Conservation (phyloP, 2,888 invertebrate species). For the Panopea generosa region DNA sequence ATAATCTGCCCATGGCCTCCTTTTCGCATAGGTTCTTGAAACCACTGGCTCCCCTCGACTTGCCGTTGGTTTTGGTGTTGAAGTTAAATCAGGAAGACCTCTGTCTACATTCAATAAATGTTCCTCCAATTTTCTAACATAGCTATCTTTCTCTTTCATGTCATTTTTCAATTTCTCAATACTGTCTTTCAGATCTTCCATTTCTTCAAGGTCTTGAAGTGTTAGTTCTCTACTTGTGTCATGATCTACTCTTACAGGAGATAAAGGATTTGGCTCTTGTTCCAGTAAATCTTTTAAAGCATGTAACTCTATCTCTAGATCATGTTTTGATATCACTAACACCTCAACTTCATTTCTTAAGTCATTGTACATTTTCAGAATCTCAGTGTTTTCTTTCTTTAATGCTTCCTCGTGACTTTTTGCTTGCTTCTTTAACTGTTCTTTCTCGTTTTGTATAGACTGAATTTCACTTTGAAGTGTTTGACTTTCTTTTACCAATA, state of each 20-base stretch:
- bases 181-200: constrained; percentile 59
- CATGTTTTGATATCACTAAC: constrained; percentile 58
- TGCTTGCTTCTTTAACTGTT: constrained; percentile 35
- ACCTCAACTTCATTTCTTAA: constrained; percentile 61
- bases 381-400: constrained; percentile 58
- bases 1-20: constrained; percentile 12
- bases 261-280: constrained; percentile 13
- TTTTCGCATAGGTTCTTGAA: constrained; percentile 34
- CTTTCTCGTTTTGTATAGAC: constrained; percentile 40
- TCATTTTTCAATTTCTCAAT: constrained; percentile 58
- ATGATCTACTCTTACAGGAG: constrained; percentile 17
- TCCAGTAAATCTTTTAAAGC: constrained; percentile 53
- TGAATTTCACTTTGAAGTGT: constrained; percentile 46
- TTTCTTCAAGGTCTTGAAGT: constrained; percentile 53
- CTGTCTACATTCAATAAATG: constrained; percentile 62
- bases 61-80: constrained; percentile 40
- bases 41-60: constrained; percentile 51
- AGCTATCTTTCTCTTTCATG: constrained; percentile 68
- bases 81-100: constrained; percentile 40
- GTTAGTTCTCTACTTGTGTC: constrained; percentile 51
- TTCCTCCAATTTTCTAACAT: constrained; percentile 68
- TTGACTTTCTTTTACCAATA: constrained; percentile 47
- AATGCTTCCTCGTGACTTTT: constrained; percentile 52
- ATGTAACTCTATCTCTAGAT: constrained; percentile 53
- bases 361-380: constrained; percentile 63